Conservation (phyloP, 2,113 vertebrate species). For the Vimba vimba region DNA sequence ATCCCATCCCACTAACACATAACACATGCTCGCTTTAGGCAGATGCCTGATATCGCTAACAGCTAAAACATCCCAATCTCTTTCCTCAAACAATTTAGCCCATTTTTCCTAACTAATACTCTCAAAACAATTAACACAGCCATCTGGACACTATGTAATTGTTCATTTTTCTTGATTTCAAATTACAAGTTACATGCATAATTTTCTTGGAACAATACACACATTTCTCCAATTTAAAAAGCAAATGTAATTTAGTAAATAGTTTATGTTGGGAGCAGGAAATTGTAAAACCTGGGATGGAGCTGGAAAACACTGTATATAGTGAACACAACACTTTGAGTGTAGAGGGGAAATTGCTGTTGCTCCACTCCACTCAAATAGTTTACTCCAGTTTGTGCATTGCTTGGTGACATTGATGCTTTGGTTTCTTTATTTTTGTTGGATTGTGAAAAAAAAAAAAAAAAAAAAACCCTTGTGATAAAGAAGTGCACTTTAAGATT, state of each 20-base stretch:
- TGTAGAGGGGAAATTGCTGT: background rate
- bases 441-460: no score
- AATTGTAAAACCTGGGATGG: background rate
- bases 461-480: no score
- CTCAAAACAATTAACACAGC: slow-evolving; percentile 10
- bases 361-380: background rate
- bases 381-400: background rate
- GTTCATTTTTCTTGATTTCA: background rate
- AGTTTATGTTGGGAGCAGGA: background rate
- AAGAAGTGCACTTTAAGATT: no score
- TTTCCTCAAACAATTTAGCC: background rate
- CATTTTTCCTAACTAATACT: background rate
- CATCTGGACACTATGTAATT: background rate
- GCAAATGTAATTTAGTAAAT: background rate
- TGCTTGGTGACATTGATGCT: no score
- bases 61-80: background rate
- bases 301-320: background rate
- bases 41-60: background rate
- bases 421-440: no score
- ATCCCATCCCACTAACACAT: background rate
- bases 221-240: background rate
- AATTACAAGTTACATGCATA: background rate
- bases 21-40: background rate
- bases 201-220: slow-evolving; percentile 8
- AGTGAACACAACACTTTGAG: background rate